Conservation (phyloP, 2,797 vertebrate species). For the Scolopax bukidnonensis region DNA sequence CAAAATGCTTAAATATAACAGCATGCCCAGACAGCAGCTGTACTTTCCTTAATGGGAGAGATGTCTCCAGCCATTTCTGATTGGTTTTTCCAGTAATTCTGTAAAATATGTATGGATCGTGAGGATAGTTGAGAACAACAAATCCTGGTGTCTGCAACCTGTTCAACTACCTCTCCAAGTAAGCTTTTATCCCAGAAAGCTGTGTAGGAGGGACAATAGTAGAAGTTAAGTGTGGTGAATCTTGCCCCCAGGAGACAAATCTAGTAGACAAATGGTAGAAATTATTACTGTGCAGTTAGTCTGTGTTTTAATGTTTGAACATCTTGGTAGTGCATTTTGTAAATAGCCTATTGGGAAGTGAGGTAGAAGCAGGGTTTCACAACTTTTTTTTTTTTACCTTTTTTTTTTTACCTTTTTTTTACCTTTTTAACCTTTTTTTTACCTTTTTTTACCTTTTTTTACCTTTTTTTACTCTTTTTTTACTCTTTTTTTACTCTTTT, state of each 20-base stretch:
- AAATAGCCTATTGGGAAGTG: neutral
- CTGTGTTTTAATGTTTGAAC: neutral
- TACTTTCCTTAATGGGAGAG: neutral
- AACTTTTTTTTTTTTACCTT: too few species aligned
- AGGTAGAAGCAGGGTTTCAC: neutral
- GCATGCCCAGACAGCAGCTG: neutral
- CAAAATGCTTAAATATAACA: too few species aligned
- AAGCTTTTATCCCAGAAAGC: neutral
- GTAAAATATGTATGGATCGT: neutral
- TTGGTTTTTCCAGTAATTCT: neutral
- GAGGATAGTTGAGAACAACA: neutral
- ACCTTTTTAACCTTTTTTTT: too few species aligned
- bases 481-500: too few species aligned
- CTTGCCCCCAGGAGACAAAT: neutral
- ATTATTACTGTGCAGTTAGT: neutral
- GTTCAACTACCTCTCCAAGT: neutral
- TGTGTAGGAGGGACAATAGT: neutral
- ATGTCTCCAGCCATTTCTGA: neutral
- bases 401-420: too few species aligned
- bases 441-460: too few species aligned
- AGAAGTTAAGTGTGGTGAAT: neutral
- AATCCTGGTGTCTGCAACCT: neutral
- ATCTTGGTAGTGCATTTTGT: neutral
- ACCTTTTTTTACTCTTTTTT: too few species aligned
- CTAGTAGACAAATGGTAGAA: neutral